A percentile compares a stretch with the other conserved stretches of the same genome.
phyloP scores from a whole-genome alignment of 1,140 invertebrate species.

The Trichogramma pretiosum region DNA sequence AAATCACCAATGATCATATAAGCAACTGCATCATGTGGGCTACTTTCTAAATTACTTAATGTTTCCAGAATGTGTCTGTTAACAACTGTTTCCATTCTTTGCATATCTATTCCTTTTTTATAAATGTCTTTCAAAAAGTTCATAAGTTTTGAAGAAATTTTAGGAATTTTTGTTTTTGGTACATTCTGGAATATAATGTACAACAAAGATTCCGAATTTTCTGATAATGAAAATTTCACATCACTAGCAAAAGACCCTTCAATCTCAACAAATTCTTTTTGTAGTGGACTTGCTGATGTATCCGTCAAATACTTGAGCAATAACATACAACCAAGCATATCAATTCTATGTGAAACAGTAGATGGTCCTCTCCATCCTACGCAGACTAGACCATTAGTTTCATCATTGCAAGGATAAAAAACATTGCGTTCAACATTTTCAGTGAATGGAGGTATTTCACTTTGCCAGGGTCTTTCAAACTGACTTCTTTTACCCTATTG shows the following conservation, averaged over 20 bases:
- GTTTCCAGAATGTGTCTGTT: slow-evolving; percentile 63
- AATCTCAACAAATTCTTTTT: slow-evolving; percentile 76
- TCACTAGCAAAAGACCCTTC: slow-evolving; percentile 72
- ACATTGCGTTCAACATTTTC: slow-evolving; percentile 46
- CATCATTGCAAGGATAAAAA: slow-evolving; percentile 76
- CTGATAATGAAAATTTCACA: slow-evolving; percentile 58
- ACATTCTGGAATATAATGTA: slow-evolving; percentile 72
- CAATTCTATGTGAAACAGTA: slow-evolving; percentile 49
- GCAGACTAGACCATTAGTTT: slow-evolving; percentile 72
- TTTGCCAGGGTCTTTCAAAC: slow-evolving; percentile 70
- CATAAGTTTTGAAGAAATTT: slow-evolving; percentile 54
- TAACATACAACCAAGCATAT: slow-evolving; percentile 56
- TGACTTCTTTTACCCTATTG: slow-evolving; percentile 47
- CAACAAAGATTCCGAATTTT: slow-evolving; percentile 63
- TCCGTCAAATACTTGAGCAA: slow-evolving; percentile 77
- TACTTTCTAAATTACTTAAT: slow-evolving; percentile 63
- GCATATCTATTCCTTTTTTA: slow-evolving; percentile 62
- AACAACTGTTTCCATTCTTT: slow-evolving; percentile 63
- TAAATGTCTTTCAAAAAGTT: slow-evolving; percentile 49
- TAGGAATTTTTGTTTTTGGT: slow-evolving; percentile 56
- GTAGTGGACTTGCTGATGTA: slow-evolving; percentile 73
- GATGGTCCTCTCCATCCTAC: slow-evolving; percentile 78
- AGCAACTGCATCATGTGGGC: slow-evolving; percentile 66
- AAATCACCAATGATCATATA: slow-evolving; percentile 72
- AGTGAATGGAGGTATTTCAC: slow-evolving; percentile 54